These are phyloP conservation scores for Leistus spinibarbis DNA, from an alignment of 2,888 invertebrate species.

Conservation along the genomic window DNA sequence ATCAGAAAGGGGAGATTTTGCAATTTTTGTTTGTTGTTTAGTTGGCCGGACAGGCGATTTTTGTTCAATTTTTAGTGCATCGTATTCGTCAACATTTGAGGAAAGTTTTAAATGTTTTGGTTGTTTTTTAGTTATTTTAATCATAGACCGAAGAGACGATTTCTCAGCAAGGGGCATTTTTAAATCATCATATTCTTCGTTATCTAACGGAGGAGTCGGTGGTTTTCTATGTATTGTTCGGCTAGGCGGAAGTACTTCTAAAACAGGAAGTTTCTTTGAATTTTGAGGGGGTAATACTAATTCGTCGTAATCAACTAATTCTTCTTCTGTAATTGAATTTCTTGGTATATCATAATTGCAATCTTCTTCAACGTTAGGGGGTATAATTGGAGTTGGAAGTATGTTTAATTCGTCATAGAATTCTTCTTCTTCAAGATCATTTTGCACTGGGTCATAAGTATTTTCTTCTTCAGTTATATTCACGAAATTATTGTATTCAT, in stretches of 20 bases:
- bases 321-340: neutral
- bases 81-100: slow-evolving; percentile 18
- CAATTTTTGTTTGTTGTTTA: neutral
- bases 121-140: neutral
- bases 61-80: slow-evolving; percentile 14
- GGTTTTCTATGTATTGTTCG: neutral
- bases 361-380: neutral
- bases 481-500: neutral
- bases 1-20: neutral
- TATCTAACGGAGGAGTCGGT: neutral
- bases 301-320: neutral
- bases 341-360: neutral
- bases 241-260: neutral
- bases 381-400: neutral
- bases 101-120: neutral
- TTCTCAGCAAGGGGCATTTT: neutral
- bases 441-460: slow-evolving; percentile 19
- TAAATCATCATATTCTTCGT: neutral
- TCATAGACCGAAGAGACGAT: neutral
- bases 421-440: neutral
- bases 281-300: neutral
- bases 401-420: neutral
- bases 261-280: neutral
- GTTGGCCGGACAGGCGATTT: neutral
- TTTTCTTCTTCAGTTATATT: slow-evolving; percentile 14